A percentile compares a stretch with the other conserved stretches of the same genome.
Conservation (phyloP, 2,797 vertebrate genomes). For the Artibeus jamaicensis region DNA sequence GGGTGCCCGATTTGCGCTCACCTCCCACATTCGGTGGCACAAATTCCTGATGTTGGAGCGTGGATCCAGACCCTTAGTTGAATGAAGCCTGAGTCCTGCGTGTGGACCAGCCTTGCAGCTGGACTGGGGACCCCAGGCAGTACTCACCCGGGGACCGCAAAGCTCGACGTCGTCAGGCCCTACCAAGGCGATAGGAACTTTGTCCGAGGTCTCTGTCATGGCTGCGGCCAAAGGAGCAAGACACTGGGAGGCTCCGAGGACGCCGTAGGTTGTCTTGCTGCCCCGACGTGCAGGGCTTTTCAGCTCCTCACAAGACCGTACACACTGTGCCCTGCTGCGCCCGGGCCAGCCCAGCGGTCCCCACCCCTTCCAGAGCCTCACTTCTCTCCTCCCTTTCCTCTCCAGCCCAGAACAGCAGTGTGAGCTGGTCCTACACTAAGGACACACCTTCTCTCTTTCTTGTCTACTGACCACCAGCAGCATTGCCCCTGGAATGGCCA, state of each 20-base stretch:
- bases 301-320: neutral
- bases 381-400: neutral
- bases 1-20: neutral
- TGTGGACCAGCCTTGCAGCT: no score
- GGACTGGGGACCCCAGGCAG: neutral
- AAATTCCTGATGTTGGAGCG: neutral
- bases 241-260: neutral
- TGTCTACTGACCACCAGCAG: neutral
- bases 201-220: constrained; percentile 85
- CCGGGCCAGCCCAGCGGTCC: constrained; percentile 9
- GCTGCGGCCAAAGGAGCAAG: constrained; percentile 57
- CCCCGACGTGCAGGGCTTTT: constrained; percentile 33
- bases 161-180: constrained; percentile 87
- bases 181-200: constrained; percentile 85
- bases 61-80: neutral
- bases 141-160: constrained; percentile 88
- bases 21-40: neutral
- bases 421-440: neutral
- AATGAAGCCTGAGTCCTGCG: neutral
- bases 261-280: neutral
- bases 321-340: neutral
- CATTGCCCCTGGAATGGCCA: no score
- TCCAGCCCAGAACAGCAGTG: neutral
- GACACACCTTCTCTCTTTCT: neutral
- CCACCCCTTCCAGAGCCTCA: constrained; percentile 55